phyloP scores from a whole-genome alignment of 2,113 vertebrate species.

The Mustela lutreola region DNA sequence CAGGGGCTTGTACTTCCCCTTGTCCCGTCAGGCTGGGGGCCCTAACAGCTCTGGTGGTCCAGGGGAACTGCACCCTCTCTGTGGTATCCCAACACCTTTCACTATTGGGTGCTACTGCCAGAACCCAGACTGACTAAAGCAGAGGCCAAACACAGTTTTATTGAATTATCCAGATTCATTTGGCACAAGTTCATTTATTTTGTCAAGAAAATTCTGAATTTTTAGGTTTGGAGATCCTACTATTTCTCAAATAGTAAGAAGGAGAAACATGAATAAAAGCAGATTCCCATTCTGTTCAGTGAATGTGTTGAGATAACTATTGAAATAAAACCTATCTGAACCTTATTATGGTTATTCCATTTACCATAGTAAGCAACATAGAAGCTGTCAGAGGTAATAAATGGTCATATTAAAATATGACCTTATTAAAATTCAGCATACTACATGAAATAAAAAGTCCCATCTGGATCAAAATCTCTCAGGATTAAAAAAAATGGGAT shows the following conservation, averaged over 20 bases:
- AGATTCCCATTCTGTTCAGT: not conserved
- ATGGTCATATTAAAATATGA: not conserved
- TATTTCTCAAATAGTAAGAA: not conserved
- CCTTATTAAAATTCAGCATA: not conserved
- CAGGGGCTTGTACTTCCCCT: too few species aligned
- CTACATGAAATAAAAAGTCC: not conserved
- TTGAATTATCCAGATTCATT: not conserved
- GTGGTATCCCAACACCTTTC: not conserved
- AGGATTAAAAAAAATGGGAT: not conserved
- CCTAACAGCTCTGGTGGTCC: not conserved
- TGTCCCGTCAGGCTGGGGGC: rapidly evolving
- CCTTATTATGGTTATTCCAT: not conserved
- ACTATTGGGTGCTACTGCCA: not conserved
- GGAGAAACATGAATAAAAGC: not conserved
- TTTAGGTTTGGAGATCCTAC: not conserved
- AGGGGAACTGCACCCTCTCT: not conserved
- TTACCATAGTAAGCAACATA: not conserved
- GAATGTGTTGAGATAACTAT: not conserved
- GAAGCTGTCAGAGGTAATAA: not conserved
- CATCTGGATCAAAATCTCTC: not conserved
- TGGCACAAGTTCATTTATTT: not conserved
- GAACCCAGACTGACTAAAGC: not conserved
- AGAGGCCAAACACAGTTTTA: not conserved
- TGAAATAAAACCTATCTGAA: not conserved
- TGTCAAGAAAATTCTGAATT: not conserved